Evolutionary conservation across 2,888 invertebrate species (phyloP), one percentile per base, ranked within the genome.

Genomic region (Cybosia mesomella): DNA sequence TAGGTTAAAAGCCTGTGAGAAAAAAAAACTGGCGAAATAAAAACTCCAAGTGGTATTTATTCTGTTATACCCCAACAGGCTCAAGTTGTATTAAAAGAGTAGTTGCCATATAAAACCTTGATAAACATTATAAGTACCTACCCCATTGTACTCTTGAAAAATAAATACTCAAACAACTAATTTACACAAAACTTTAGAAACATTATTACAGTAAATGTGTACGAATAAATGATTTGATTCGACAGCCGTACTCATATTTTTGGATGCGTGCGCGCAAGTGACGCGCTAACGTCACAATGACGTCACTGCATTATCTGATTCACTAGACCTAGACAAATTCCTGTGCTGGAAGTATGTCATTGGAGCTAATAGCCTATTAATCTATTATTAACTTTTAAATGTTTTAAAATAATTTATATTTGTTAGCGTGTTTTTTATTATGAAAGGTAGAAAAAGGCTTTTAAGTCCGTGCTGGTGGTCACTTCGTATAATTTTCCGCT

Each of bases 251-350:
- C 57, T 74, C 71, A 76, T 80, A 76, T 77, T 80, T 80, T 74
- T 69, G 69, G 73, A 73, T 67, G 67, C 61, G 49, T 57, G 64
- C 64, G 73, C 68, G 58, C 76, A 67, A 71, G 61, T 74, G 80
- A 76, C 71, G 71, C 58, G 53, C 58, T 68, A 28, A 67, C 69
- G 70, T 70, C 62, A 69, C 36, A 5, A 7, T 71, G 71, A 71
- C 76, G 79, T 80, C 80, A 76, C 59, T 63, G 74, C 55, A 78
- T 80, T 80, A 80, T 80, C 79, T 80, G 80, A 80, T 80, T 80
- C 74, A 76, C 71, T 74, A 71, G 71, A 78, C 72, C 72, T 76
- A 78, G 70, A 76, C 68, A 49, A 63, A 73, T 72, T 70, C 65
- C 39, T 63, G 64, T 28, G 55, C 69, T 74, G 53, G 62, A 77